Evolutionary conservation across 64 coral and sea anemone species (phyloP).

Genomic region (Montipora efflorescens): DNA sequence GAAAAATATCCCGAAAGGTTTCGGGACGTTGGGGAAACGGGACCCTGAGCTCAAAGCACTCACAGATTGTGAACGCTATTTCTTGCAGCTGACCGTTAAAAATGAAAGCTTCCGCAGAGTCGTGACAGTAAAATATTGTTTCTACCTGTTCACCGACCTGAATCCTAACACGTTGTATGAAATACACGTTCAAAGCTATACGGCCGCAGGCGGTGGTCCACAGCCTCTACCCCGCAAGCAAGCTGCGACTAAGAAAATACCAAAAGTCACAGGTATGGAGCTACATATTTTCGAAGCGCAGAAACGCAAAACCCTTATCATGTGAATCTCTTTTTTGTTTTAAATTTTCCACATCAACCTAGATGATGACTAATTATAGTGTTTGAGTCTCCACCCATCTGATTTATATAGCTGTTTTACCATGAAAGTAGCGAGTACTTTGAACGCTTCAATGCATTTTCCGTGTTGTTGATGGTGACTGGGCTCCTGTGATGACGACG

Average conservation of each 20-base stretch:
- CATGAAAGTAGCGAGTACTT: too few relatives aligned
- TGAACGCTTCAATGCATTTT: too few relatives aligned
- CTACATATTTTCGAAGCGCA: not conserved
- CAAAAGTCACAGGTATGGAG: constrained; percentile 29
- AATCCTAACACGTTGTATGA: not conserved
- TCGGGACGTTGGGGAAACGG: too few relatives aligned
- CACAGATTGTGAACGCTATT: not conserved
- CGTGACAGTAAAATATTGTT: not conserved
- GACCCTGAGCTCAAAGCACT: too few relatives aligned
- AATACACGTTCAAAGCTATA: constrained; percentile 12
- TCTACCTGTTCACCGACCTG: not conserved
- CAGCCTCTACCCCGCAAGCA: not conserved
- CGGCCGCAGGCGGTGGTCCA: constrained; percentile 9
- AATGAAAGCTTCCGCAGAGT: not conserved
- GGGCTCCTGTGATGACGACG: too few relatives aligned
- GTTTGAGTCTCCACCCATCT: too few relatives aligned
- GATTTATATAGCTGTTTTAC: too few relatives aligned
- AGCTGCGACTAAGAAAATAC: constrained; percentile 24
- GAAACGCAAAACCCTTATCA: not conserved
- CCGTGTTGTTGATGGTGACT: too few relatives aligned
- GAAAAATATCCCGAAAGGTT: too few relatives aligned
- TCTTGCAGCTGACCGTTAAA: not conserved
- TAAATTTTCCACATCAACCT: too few relatives aligned
- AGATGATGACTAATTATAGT: too few relatives aligned
- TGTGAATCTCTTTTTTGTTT: too few relatives aligned